These are phyloP conservation scores for Sinocyclocheilus anophthalmus DNA, from an alignment of 2,113 vertebrate species.

Conservation along the genomic window DNA sequence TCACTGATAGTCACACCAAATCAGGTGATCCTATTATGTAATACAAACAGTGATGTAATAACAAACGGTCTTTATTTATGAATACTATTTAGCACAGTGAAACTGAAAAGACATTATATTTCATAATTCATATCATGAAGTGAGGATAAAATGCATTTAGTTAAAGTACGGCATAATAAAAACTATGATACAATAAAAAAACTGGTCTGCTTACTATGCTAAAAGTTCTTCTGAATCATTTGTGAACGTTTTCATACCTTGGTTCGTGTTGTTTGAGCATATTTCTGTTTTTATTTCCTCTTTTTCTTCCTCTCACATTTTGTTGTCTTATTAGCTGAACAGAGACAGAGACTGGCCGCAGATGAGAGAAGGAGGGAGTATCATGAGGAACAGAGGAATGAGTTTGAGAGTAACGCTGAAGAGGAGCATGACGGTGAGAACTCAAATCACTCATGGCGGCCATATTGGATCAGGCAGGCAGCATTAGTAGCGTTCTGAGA, in stretches of 20 bases:
- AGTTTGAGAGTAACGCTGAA: slow-evolving; percentile 80
- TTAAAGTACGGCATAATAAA: background rate
- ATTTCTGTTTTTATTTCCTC: background rate
- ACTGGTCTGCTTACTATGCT: background rate
- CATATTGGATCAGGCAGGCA: background rate
- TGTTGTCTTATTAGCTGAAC: slow-evolving; percentile 73
- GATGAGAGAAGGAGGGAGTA: slow-evolving; percentile 80
- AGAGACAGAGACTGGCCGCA: slow-evolving; percentile 76
- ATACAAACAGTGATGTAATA: background rate
- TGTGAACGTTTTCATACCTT: background rate
- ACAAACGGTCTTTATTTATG: background rate
- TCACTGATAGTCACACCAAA: background rate
- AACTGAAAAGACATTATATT: background rate
- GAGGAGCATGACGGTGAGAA: slow-evolving; percentile 81
- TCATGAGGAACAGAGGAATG: slow-evolving; percentile 78
- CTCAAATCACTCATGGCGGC: background rate
- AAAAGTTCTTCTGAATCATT: background rate
- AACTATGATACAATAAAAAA: background rate
- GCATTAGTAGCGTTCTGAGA: background rate
- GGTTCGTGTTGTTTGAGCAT: background rate
- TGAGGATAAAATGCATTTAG: background rate
- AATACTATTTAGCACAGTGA: background rate
- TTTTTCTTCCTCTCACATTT: background rate
- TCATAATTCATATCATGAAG: background rate
- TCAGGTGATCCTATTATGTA: background rate